Conservation (phyloP, 2,113 vertebrate genomes). For the Callionymus lyra region DNA sequence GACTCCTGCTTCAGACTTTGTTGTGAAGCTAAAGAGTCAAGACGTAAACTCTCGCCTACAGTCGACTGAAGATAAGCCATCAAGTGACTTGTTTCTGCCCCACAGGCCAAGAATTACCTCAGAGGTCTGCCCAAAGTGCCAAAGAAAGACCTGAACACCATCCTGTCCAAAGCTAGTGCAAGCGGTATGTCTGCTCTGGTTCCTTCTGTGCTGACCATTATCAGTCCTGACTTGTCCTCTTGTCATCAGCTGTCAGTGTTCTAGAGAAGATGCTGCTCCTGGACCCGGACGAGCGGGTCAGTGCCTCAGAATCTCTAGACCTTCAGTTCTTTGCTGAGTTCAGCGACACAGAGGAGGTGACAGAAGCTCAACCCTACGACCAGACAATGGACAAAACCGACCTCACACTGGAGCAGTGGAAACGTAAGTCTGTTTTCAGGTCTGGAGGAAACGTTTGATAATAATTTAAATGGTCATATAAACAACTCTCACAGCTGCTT, state of each 20-base stretch:
- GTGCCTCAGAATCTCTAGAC: conserved; percentile 76
- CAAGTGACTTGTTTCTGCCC: conserved; percentile 7
- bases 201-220: too few relatives aligned
- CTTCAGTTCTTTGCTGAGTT: conserved; percentile 83
- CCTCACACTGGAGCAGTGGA: conserved; percentile 87
- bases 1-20: conserved; percentile 85
- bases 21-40: conserved; percentile 84
- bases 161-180: conserved; percentile 77
- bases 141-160: conserved; percentile 81
- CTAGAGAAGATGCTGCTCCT: conserved; percentile 91
- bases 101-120: conserved; percentile 90
- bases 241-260: conserved; percentile 74
- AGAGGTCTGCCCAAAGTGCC: conserved; percentile 80
- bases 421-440: too few relatives aligned
- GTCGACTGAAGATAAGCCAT: not conserved
- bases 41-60: conserved; percentile 72
- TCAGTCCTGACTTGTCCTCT: conserved; percentile 2
- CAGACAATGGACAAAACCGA: conserved; percentile 87
- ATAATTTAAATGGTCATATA: too few relatives aligned
- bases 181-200: conserved; percentile 64
- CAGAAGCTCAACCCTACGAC: conserved; percentile 79
- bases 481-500: too few relatives aligned
- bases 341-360: conserved; percentile 80
- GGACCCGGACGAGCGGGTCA: conserved; percentile 81
- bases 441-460: too few relatives aligned